Base-by-base conservation (phyloP, 2,113 vertebrate genomes). In the Athene cunicularia region DNA sequence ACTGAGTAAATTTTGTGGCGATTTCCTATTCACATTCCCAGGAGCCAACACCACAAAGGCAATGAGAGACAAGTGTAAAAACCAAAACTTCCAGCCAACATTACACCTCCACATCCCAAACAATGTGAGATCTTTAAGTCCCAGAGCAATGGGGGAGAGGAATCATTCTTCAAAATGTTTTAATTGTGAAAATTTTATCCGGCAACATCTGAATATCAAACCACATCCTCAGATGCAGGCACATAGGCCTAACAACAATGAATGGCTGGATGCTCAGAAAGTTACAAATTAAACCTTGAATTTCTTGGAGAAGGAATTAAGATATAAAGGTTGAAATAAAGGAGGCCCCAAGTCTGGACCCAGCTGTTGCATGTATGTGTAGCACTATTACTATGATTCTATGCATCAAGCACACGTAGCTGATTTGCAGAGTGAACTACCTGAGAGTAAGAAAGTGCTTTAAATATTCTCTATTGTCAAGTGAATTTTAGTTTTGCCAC, bases 1-100 rank as follows among this genome's bases (percentile, higher is more conserved):
- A 93, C 68, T 55, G 89, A 87, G 87, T 88, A 88, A 96, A 95
- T 95, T 81, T 80, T 56, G 16, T 32, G 18, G 24, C 39, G 62
- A 93, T 93, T 92, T 58, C 52, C 67, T 82, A 56, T 30, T 86
- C 79, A 66, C 32, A 20, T 64, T 83, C 74, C 72, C 56, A 23
- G 73, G 76, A 84, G 14, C 60, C 63, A 82, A 22, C 66, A 59
- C 3, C 20, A 64, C 24, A 79, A 63, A 91, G 83, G 43, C 82
- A 93, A 86, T 63, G 41, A 87, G 45, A 95, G 30, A 63, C 22
- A 52, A 55, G 16, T 3, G 4, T 63, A 76, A 95, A 96, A 83
- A 64, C 47, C 62, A 71, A 55, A 88, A 62, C 55, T 66, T 74
- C 14, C 28, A 83, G 45, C 20, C 67, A 80, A 26, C 10, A 21